Evolutionary conservation across 2,888 invertebrate species (phyloP).

Genomic region (Dolomedes plantarius): DNA sequence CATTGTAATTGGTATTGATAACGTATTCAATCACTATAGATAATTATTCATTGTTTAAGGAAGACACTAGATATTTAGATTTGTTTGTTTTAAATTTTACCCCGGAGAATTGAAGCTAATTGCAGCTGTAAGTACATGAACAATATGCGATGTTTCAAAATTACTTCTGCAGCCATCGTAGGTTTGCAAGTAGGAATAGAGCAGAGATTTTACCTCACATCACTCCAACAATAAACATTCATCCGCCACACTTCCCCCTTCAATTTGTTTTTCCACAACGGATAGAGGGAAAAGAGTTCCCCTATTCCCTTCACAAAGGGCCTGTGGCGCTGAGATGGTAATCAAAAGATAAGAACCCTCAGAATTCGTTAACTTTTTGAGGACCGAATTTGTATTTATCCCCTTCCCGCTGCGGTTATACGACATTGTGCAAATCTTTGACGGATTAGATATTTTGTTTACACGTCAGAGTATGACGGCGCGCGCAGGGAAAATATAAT

Average conservation of each 20-base stretch:
- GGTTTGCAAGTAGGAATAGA: no score
- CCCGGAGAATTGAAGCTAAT: no score
- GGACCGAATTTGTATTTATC: background rate
- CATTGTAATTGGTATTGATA: no score
- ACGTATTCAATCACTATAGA: no score
- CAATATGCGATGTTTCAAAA: no score
- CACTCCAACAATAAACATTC: background rate
- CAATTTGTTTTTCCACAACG: constrained; percentile 47
- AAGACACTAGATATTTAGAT: no score
- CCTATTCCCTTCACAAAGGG: background rate
- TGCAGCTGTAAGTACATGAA: no score
- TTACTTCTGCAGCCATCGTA: no score
- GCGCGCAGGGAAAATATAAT: constrained; percentile 19
- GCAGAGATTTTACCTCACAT: no score
- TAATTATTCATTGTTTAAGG: no score
- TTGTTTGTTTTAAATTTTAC: no score
- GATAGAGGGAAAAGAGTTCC: constrained; percentile 44
- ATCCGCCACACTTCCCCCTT: background rate
- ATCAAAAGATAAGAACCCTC: constrained; percentile 32
- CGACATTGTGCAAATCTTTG: constrained; percentile 6
- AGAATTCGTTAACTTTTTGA: constrained; percentile 29
- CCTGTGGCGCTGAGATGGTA: background rate
- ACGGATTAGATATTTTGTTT: constrained; percentile 56
- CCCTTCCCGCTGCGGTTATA: background rate
- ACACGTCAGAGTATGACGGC: constrained; percentile 8